Evolutionary conservation across 2,113 vertebrate genomes (phyloP), one percentile per base, ranked within the genome.

Genomic region (Scopus umbretta): DNA sequence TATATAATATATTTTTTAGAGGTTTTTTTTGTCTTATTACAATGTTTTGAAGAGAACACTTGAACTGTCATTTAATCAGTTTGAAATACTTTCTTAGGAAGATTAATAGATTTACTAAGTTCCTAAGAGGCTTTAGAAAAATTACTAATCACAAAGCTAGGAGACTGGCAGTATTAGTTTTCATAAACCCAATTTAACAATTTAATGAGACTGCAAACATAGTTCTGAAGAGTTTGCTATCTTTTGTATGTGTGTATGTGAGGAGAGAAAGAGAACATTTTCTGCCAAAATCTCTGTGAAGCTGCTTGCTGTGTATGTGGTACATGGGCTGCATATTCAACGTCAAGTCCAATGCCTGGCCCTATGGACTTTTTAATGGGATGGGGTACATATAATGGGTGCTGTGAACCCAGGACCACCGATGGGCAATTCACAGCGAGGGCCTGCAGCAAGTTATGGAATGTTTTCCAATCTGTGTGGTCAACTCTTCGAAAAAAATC

Each of bases 91-190:
- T 84, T 65, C 53, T 90, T 88, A 65, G 62, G 71, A 90, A 94
- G 91, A 91, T 78, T 85, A 93, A 90, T 76, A 90, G 90, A 76
- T 92, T 92, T 71, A 87, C 71, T n/a, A 70, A 85, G 70, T 70
- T 93, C 74, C 79, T 93, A 76, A 93, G 90, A 90, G 49, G 66
- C 93, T 96, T 94, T 95, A 79, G 66, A 79, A 43, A 78, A 6
- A 27, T 61, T 94, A 53, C 62, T 58, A 90, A 90, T 88, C 85
- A 76, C 74, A 80, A 68, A 80, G 36, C 71, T 87, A 36, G 38
- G 16, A 87, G 55, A 55, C 45, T 81, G 65, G 22, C 42, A 62
- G 59, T n/a, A 78, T 65, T 63, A 63, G 47, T 45, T 86, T 89
- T 32, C 26, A 38, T 85, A 95, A 91, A 47, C 4, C 7, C 27